Base-by-base conservation (phyloP, 2,797 vertebrate species). In the Chelon labrosus region DNA sequence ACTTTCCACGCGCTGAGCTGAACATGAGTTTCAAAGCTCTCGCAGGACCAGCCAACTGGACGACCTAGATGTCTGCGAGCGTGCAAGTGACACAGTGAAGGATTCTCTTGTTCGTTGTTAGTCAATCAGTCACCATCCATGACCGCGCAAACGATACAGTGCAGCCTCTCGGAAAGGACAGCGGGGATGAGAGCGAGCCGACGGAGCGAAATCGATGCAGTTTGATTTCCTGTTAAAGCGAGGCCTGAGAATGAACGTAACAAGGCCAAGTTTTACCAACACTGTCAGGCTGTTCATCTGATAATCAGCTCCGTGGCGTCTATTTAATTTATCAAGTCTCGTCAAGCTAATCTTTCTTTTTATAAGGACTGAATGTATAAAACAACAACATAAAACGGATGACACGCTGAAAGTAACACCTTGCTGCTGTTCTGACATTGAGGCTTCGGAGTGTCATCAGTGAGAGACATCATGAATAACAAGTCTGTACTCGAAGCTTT, bases 151-250 rank as follows among this genome's bases (percentile, higher is more conserved):
- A 31, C 25, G 70, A 73, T 41, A 12, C 14, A 37, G 61, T 14
- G 27, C 61, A 35, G 58, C 47, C 44, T 67, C 69, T 53, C 12
- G 37, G 47, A n/a, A 51, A 58, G 68, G 25, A 50, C 46, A 51
- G 49, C 41, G 12, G 25, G 41, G 38, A 51, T 22, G 56, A 76
- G 72, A 60, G 37, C 44, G 47, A 47, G 50, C 0, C 50, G 53
- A 67, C n/a, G 5, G 60, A 59, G 37, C 0, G 1, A 38, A 47
- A 89, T 89, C 80, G 52, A 88, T 80, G 69, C 16, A 0, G 35
- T 83, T 87, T 78, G 76, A 89, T 83, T 85, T 89, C 63, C 67
- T 77, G 54, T 71, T 65, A 42, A 79, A 55, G 69, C 70, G 10
- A 51, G 85, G 66, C 27, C 71, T 53, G 49, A 80, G 51, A 77